Evolutionary conservation across 2,888 invertebrate species (phyloP), one percentile per base, ranked within the genome.

Genomic region (Epinotia demarniana): DNA sequence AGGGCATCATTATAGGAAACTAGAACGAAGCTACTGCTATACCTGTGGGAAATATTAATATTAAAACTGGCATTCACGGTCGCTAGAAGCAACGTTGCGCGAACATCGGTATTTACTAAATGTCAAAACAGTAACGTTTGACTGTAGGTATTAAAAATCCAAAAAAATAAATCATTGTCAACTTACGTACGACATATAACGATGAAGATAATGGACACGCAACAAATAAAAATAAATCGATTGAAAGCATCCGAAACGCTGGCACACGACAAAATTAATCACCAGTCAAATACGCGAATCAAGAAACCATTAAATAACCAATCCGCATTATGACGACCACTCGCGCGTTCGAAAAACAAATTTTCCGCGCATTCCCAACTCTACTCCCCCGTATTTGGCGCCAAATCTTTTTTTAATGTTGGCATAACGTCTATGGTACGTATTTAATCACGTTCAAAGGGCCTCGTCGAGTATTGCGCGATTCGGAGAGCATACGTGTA

Each of bases 221-320:
- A 68, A 49, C 43, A 23, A 68, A 69, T 27, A 43, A 16, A 60
- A 60, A 57, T 58, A 46, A 39, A 58, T 57, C 72, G 57, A 49
- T 49, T 58, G 60, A 66, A 66, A 46, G 72, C 58, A 58, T 70
- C 69, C 69, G 33, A 72, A 72, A 66, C 64, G 63, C 63, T 43
- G 66, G 75, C 84, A 81, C 83, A 87, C 83, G 86, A 86, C 86
- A 81, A 87, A 90, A 92, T 92, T 92, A 93, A 93, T 92, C 91
- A 91, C 87, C 86, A 85, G 84, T 88, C 87, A 90, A 91, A 90
- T 83, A 83, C 81, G 79, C 80, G 83, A 90, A 89, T 89, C 90
- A 90, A 88, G 92, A 93, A 93, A 92, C 93, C 93, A 93, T 93
- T 91, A 90, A 93, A 92, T 92, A 92, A 92, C 92, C 91, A 91